Conservation (phyloP, 2,113 vertebrate genomes). For the Halcyon senegalensis region DNA sequence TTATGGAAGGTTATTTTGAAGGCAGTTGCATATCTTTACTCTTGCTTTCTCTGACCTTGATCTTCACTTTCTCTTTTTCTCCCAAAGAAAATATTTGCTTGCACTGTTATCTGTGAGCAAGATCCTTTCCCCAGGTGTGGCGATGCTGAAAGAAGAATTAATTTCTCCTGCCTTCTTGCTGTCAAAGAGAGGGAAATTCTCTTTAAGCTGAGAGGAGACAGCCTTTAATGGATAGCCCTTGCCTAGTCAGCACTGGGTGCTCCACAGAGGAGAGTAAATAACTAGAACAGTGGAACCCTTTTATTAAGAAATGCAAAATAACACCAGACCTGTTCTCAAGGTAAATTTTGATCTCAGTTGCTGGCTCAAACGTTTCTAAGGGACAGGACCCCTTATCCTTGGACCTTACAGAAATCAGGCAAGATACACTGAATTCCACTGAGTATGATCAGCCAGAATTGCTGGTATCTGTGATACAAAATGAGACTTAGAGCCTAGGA, state of each 20-base stretch:
- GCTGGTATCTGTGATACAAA: neutral
- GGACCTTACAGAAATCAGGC: neutral
- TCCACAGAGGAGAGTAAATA: slow-evolving; percentile 46
- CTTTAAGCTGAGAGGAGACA: slow-evolving; percentile 28
- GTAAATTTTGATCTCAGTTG: slow-evolving; percentile 34
- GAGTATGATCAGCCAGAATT: neutral
- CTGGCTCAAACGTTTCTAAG: neutral
- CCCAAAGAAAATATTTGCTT: slow-evolving; percentile 77
- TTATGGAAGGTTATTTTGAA: slow-evolving; percentile 61
- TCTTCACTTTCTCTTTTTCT: slow-evolving; percentile 72
- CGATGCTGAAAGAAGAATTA: slow-evolving; percentile 65
- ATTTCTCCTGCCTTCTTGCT: slow-evolving; percentile 43
- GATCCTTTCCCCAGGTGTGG: slow-evolving; percentile 76
- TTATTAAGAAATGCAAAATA: slow-evolving; percentile 57
- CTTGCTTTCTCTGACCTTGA: slow-evolving; percentile 72
- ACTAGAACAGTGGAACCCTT: slow-evolving; percentile 30
- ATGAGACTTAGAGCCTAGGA: neutral
- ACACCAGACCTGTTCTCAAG: slow-evolving; percentile 26
- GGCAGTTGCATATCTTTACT: slow-evolving; percentile 45
- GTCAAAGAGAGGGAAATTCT: slow-evolving; percentile 48
- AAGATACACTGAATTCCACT: neutral
- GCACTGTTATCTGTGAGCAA: slow-evolving; percentile 69
- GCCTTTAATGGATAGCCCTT: slow-evolving; percentile 59
- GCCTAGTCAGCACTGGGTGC: slow-evolving; percentile 62
- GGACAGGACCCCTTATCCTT: neutral